phyloP scores from a whole-genome alignment of 2,113 vertebrate species.

The Dascyllus trimaculatus region DNA sequence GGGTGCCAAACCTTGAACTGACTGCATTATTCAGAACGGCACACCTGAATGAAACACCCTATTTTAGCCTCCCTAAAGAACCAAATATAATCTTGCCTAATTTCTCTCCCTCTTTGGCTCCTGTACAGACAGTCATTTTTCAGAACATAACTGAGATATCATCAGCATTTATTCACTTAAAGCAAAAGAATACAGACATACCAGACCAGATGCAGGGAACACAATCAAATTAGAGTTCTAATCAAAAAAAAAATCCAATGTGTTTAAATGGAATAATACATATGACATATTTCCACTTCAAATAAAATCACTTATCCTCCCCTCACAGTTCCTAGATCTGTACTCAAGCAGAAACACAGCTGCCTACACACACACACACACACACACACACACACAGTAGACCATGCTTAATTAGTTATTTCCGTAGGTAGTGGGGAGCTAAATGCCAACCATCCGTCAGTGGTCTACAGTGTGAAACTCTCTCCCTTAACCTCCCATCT shows the following conservation, averaged over 20 bases:
- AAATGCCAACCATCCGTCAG: constrained; percentile 80
- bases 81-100: neutral
- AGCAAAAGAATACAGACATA: neutral
- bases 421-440: constrained; percentile 63
- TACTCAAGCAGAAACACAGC: constrained; percentile 20
- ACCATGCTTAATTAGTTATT: constrained; percentile 75
- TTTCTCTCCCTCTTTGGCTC: neutral
- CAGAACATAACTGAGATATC: neutral
- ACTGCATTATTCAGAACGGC: neutral
- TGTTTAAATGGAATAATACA: constrained; percentile 7
- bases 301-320: constrained; percentile 23
- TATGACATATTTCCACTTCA: constrained; percentile 28
- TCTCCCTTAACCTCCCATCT: constrained; percentile 23
- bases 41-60: neutral
- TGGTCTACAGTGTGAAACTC: constrained; percentile 49
- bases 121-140: neutral
- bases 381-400: constrained; percentile 43
- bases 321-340: constrained; percentile 5
- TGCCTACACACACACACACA: constrained; percentile 2
- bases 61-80: neutral
- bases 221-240: neutral
- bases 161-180: neutral
- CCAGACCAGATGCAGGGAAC: neutral
- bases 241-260: neutral
- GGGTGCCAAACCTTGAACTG: neutral